Conservation (phyloP, 2,888 invertebrate species). For the Coremacera marginata region DNA sequence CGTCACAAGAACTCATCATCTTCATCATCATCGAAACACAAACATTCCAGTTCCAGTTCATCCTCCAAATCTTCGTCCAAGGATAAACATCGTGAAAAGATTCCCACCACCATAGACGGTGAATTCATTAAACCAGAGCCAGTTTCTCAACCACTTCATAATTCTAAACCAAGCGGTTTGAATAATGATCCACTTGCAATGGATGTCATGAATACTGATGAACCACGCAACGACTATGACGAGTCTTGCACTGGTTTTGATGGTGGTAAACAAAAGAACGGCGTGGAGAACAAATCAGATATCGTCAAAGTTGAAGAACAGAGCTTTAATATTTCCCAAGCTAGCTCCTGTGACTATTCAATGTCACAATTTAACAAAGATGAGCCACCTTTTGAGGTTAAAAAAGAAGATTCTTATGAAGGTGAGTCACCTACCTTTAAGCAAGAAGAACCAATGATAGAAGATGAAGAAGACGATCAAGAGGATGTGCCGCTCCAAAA, state of each 20-base stretch:
- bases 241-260: constrained; percentile 59
- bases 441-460: constrained; percentile 25
- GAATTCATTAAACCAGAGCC: constrained; percentile 64
- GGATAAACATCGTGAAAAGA: constrained; percentile 58
- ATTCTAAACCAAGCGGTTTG: constrained; percentile 53
- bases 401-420: constrained; percentile 64
- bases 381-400: constrained; percentile 68
- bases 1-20: constrained; percentile 66
- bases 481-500: constrained; percentile 44
- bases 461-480: constrained; percentile 8
- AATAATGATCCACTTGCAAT: constrained; percentile 43
- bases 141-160: constrained; percentile 57
- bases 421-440: constrained; percentile 59
- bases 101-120: constrained; percentile 52
- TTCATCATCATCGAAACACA: constrained; percentile 65
- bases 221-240: constrained; percentile 52
- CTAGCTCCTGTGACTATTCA: constrained; percentile 81
- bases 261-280: constrained; percentile 52
- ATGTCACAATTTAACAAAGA: constrained; percentile 76
- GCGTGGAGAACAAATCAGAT: constrained; percentile 54
- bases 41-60: constrained; percentile 68
- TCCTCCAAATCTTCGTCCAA: constrained; percentile 57
- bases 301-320: constrained; percentile 41
- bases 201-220: constrained; percentile 37
- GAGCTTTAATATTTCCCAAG: constrained; percentile 71